A percentile compares a stretch with the other conserved stretches of the same genome.
These are phyloP conservation scores for Himalopsyche anomala DNA, from an alignment of 2,888 invertebrate genomes.

Conservation along the genomic window DNA sequence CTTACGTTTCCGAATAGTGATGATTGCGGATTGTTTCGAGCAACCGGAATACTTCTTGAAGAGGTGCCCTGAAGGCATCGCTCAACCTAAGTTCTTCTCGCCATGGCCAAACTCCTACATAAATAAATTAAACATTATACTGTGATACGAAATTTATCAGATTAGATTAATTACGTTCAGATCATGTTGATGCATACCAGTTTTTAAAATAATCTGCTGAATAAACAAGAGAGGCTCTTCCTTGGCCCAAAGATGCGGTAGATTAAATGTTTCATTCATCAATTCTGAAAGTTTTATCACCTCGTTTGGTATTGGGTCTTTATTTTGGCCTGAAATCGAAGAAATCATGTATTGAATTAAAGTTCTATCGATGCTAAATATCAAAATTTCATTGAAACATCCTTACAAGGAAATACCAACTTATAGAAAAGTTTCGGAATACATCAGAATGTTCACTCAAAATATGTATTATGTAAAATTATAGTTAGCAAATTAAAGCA, in stretches of 20 bases:
- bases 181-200: slow-evolving; percentile 69
- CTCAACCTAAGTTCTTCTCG: slow-evolving; percentile 86
- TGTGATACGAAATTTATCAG: background rate
- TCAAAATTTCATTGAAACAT: too few species aligned
- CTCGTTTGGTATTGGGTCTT: slow-evolving; percentile 45
- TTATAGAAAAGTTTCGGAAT: too few species aligned
- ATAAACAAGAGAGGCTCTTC: slow-evolving; percentile 82
- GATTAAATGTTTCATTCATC: slow-evolving; percentile 74
- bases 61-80: slow-evolving; percentile 94
- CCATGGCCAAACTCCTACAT: slow-evolving; percentile 90
- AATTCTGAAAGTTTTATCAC: slow-evolving; percentile 68
- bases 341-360: background rate
- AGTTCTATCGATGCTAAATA: too few species aligned
- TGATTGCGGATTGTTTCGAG: slow-evolving; percentile 91
- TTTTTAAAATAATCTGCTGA: slow-evolving; percentile 85
- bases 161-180: background rate
- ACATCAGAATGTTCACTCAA: too few species aligned
- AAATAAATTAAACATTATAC: background rate
- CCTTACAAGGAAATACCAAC: too few species aligned
- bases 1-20: slow-evolving; percentile 83
- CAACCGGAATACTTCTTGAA: slow-evolving; percentile 92
- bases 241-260: slow-evolving; percentile 79
- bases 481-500: too few species aligned
- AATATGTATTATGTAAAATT: too few species aligned
- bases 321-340: slow-evolving; percentile 50